phyloP scores from a whole-genome alignment of 37 sponge, comb jelly and placozoan genomes.

The Crambe crambe region DNA sequence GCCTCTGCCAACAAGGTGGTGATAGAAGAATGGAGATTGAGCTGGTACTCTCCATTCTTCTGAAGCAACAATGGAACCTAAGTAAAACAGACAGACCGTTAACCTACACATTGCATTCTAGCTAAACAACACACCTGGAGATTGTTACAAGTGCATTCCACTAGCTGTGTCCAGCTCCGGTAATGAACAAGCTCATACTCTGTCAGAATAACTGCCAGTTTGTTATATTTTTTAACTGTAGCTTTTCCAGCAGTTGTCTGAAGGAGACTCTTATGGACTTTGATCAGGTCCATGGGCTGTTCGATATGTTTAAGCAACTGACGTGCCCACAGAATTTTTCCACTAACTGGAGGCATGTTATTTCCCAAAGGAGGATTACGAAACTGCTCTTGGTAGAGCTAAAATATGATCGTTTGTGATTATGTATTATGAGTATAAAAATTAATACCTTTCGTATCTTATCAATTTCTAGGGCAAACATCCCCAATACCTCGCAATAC shows the following conservation, averaged over 20 bases:
- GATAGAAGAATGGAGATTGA: constrained; percentile 84
- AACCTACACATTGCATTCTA: background rate
- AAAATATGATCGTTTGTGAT: background rate
- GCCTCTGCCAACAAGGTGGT: constrained; percentile 79
- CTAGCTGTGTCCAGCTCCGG: constrained; percentile 74
- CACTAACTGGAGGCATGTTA: constrained; percentile 85
- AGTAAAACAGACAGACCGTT: background rate
- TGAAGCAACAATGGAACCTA: constrained; percentile 60
- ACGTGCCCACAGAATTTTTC: constrained; percentile 81
- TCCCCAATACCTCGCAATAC: constrained; percentile 36
- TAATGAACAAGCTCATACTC: constrained; percentile 94
- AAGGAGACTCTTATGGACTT: constrained; percentile 41
- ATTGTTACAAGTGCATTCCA: constrained; percentile 30
- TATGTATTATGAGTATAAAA: background rate
- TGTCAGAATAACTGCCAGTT: constrained; percentile 76
- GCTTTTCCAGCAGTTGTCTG: constrained; percentile 50
- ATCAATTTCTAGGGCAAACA: constrained; percentile 61
- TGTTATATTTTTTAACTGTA: constrained; percentile 82
- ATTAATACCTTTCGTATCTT: constrained; percentile 45
- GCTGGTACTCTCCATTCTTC: constrained; percentile 37
- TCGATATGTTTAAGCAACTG: constrained; percentile 81
- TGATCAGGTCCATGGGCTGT: constrained; percentile 76
- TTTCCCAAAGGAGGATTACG: constrained; percentile 67
- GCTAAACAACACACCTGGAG: constrained; percentile 32
- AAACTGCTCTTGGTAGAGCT: constrained; percentile 54